phyloP scores from a whole-genome alignment of 2,888 invertebrate genomes.

The Nowickia ferox region DNA sequence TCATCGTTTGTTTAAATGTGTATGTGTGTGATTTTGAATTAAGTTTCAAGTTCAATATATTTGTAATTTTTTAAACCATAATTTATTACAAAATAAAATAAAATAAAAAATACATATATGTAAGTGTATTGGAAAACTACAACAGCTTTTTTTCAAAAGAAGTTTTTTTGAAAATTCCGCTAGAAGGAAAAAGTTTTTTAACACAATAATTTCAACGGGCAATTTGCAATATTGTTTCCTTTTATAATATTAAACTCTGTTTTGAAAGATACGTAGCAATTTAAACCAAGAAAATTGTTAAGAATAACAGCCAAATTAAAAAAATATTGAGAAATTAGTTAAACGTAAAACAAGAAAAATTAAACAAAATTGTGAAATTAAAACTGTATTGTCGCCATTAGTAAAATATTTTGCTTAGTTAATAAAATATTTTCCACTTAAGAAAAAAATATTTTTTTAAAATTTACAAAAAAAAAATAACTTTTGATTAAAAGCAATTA shows the following conservation, averaged over 20 bases:
- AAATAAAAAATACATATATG: not conserved
- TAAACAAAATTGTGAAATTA: constrained; percentile 30
- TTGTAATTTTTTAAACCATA: constrained; percentile 75
- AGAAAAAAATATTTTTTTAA: constrained; percentile 47
- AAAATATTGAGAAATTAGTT: constrained; percentile 16
- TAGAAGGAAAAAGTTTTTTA: not conserved
- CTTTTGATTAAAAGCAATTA: not conserved
- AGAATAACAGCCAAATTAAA: constrained; percentile 59
- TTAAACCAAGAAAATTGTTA: constrained; percentile 69
- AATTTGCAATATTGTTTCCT: constrained; percentile 57
- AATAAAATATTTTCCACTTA: constrained; percentile 12
- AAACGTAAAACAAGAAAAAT: constrained; percentile 28
- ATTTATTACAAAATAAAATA: constrained; percentile 38
- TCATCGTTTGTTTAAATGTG: constrained; percentile 46
- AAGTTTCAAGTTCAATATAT: constrained; percentile 77
- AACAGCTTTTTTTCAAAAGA: constrained; percentile 18
- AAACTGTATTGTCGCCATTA: constrained; percentile 50
- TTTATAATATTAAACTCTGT: constrained; percentile 22
- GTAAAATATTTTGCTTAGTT: constrained; percentile 67
- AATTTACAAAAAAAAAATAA: not conserved
- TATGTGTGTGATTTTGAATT: constrained; percentile 77
- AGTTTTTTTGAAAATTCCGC: not conserved
- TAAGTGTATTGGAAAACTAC: not conserved
- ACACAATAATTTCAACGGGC: constrained; percentile 33
- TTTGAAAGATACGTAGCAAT: constrained; percentile 60